Percentiles rank a stretch among this genome's conserved stretches.
These are phyloP conservation scores for Oscheius myriophilus DNA, from an alignment of 2,888 invertebrate species.

Conservation along the genomic window DNA sequence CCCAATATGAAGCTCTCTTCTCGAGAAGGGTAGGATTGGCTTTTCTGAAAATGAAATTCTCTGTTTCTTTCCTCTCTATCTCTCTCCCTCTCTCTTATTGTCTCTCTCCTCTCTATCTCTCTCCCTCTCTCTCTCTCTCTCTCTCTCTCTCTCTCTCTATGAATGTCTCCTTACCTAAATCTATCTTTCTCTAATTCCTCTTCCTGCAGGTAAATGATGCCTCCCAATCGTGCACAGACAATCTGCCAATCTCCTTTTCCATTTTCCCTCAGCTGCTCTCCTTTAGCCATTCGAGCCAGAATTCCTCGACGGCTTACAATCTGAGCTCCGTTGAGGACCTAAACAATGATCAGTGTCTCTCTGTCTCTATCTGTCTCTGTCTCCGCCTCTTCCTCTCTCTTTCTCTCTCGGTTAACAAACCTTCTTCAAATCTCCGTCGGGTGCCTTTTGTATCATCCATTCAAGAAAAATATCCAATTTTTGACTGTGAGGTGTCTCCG, in stretches of 20 bases:
- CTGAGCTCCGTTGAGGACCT: constrained; percentile 7
- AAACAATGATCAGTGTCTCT: neutral
- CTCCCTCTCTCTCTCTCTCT: neutral
- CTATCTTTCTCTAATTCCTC: neutral
- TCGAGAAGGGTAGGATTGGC: neutral
- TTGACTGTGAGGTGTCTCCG: neutral
- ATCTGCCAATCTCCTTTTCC: constrained; percentile 20
- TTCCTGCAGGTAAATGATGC: constrained; percentile 11
- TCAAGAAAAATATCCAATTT: constrained; percentile 9
- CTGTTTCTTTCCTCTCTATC: too few species aligned
- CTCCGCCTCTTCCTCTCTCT: too few species aligned
- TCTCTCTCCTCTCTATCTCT: neutral
- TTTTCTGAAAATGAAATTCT: neutral
- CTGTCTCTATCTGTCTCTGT: too few species aligned
- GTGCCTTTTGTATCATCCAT: constrained; percentile 11
- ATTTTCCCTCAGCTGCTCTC: constrained; percentile 7
- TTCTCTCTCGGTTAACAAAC: neutral
- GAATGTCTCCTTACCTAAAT: neutral
- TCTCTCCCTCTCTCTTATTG: too few species aligned
- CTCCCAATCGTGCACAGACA: constrained; percentile 1
- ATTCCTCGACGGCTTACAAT: constrained; percentile 2
- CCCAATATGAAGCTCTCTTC: constrained; percentile 17
- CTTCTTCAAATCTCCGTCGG: constrained; percentile 3
- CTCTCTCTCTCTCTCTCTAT: too few species aligned
- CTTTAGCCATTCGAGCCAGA: constrained; percentile 11